Evolutionary conservation across 2,888 invertebrate genomes (phyloP), one percentile per base, ranked within the genome.

Genomic region (Agrochola circellaris): DNA sequence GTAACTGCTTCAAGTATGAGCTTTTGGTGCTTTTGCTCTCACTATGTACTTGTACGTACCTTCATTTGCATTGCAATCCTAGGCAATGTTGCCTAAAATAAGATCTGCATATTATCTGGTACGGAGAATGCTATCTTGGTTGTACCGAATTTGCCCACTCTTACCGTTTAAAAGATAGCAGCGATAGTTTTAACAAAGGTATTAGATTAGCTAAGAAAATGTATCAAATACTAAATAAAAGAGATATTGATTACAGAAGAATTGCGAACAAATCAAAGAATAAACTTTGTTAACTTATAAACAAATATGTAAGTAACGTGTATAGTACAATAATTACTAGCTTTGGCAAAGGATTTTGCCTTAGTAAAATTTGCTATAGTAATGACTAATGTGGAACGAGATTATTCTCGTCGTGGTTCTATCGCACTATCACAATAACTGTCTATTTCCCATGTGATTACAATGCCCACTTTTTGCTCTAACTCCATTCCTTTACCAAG

Each of bases 21-120:
- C 83, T 89, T 85, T 83, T 75, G 79, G 79, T 81, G 77, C 81
- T 85, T 85, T 82, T 82, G 80, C 83, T 84, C 73, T 81, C 72
- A 73, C 65, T 73, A 54, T 68, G 64, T 77, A 30, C 60, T 60
- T 20, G 3, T 69, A 56, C 65, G 54, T 70, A 72, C 79, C 34
- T 81, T 78, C 80, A 87, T 90, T 87, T 88, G 75, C 86, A 86
- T 88, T 80, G 83, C 82, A 83, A 86, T 86, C 65, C 61, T 74
- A 69, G 65, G 42, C 72, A 67, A 66, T 74, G 20, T 70, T 61
- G 38, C 42, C 45, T 64, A 73, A 79, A 79, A 71, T 85, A 71
- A 62, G 54, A 75, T 77, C 69, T 76, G 68, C 73, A 83, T 81
- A 58, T 73, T 81, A 58, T 75, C 45, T 73, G 6, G 30, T 56